Base-by-base conservation (phyloP, 37 sponge, comb jelly and placozoan genomes). In the Cliona cf. orientalis region DNA sequence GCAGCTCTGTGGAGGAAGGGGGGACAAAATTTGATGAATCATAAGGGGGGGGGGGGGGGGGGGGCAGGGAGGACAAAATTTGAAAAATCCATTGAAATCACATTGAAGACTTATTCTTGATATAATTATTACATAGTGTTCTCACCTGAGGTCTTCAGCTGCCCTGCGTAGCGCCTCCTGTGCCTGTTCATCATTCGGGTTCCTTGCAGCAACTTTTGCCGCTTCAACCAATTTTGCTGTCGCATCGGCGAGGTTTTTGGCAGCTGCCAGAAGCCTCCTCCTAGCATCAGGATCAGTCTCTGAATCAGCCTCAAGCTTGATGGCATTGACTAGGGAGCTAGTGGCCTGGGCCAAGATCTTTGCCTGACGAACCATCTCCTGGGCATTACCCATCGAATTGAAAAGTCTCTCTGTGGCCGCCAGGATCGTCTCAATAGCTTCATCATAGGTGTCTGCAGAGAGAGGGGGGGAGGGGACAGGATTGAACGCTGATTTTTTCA, bases 141-240 rank as follows among this genome's bases (percentile, higher is more conserved):
- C 56, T 28, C 32, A 66, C 71, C 87, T 56, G n/a, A 95, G 79
- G 46, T 95, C 78, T 56, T 93, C 97, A 0, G 97, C 90, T 0
- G 94, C 92, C 56, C 58, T 81, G 31, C 87, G 63, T 25, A 96
- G 84, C 19, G 78, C 83, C 58, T 84, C 84, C 64, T 93, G 94
- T 19, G 91, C 89, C 33, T 41, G 41, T 2, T 84, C 77, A 72
- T 93, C 93, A 21, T 86, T 67, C 21, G 94, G 87, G 79, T 94
- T 94, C 75, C 80, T 80, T 23, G 95, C 91, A 4, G 95, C 91
- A 1, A 80, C 91, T 63, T 93, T 96, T 17, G 96, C 99, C 46
- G 96, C 94, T 68, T 93, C 95, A 36, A 98, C 96, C 99, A 98
- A 96, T 66, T 74, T 83, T 14, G 94, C 87, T 1, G 99, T 98